Percentiles rank a stretch among this genome's conserved stretches.
Conservation (phyloP, 2,888 invertebrate genomes). For the Aphidoletes aphidimyza region DNA sequence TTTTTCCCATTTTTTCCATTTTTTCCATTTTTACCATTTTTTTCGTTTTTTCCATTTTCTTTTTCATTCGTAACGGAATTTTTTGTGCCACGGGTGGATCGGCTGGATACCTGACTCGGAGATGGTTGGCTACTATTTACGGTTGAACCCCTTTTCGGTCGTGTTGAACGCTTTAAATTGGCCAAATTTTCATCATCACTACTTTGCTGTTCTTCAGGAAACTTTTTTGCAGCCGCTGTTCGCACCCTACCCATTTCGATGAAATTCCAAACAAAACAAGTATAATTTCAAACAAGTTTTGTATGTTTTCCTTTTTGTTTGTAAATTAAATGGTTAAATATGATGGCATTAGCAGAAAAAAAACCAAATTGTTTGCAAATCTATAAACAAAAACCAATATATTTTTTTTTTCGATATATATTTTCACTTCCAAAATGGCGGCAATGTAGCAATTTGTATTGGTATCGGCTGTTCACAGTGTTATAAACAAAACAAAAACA, state of each 20-base stretch:
- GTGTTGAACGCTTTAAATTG: background rate
- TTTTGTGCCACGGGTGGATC: background rate
- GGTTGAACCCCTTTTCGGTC: background rate
- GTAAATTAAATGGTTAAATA: background rate
- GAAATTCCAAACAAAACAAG: background rate
- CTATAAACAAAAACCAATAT: background rate
- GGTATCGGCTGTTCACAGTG: background rate
- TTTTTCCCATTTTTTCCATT: too few species aligned
- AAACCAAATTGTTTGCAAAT: background rate
- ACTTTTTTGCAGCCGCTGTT: slow-evolving; percentile 33
- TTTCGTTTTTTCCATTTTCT: slow-evolving; percentile 17
- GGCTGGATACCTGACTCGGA: too few species aligned
- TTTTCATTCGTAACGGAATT: background rate
- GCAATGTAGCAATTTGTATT: background rate
- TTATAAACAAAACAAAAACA: background rate
- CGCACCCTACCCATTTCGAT: background rate
- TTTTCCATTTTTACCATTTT: too few species aligned
- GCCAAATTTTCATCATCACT: background rate
- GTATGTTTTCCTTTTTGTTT: too few species aligned
- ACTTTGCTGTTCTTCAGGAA: background rate
- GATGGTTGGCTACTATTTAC: background rate
- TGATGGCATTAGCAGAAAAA: background rate
- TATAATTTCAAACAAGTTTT: background rate
- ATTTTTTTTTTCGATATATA: background rate
- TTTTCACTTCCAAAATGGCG: slow-evolving; percentile 29